phyloP scores from a whole-genome alignment of 2,888 invertebrate genomes.

The Itoplectis maculator region DNA sequence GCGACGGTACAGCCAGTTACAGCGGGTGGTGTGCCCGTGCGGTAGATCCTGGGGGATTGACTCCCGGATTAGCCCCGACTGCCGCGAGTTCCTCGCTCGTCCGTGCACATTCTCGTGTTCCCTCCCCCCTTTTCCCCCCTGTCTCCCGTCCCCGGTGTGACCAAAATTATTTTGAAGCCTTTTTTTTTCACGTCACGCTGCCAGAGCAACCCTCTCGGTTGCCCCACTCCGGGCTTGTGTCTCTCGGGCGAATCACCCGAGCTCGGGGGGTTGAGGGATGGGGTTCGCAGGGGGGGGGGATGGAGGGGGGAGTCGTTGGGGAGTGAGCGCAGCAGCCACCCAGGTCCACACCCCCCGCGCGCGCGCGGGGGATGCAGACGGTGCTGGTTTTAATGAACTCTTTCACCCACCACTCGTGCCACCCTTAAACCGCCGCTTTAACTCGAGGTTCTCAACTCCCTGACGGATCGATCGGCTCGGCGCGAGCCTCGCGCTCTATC shows the following conservation, averaged over 20 bases:
- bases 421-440: conserved; percentile 81
- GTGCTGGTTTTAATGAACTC: conserved; percentile 83
- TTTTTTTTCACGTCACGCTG: conserved; percentile 39
- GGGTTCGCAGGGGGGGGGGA: conserved; percentile 68
- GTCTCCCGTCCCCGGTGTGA: conserved; percentile 45
- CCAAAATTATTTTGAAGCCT: conserved; percentile 59
- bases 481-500: conserved; percentile 20
- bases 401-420: conserved; percentile 81
- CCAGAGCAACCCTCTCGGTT: conserved; percentile 56
- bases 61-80: conserved; percentile 54
- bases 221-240: conserved; percentile 59
- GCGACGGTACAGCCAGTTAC: conserved; percentile 7
- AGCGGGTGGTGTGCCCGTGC: conserved; percentile 10
- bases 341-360: conserved; percentile 3
- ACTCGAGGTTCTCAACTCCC: conserved; percentile 77
- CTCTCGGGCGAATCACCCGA: conserved; percentile 51
- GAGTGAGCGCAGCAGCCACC: conserved; percentile 41
- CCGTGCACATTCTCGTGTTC: conserved; percentile 36
- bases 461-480: conserved; percentile 51
- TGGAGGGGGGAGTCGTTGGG: conserved; percentile 66
- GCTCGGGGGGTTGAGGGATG: conserved; percentile 64
- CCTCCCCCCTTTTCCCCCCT: background rate
- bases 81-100: conserved; percentile 18
- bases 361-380: conserved; percentile 76
- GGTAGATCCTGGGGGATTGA: conserved; percentile 46